phyloP scores from a whole-genome alignment of 2,797 vertebrate genomes.

The Poeciliopsis presidionis region DNA sequence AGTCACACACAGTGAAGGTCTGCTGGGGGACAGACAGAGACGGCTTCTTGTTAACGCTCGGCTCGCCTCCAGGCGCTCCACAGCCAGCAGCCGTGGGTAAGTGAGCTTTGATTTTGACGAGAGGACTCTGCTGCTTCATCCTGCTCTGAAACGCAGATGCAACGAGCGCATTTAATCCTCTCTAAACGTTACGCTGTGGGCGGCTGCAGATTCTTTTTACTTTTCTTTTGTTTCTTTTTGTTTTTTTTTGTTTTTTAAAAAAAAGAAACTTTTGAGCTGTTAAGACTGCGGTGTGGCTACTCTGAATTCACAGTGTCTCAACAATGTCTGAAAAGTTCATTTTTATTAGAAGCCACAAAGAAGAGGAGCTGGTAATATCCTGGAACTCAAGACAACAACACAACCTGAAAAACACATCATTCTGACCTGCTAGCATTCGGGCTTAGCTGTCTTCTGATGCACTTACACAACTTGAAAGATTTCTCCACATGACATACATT shows the following conservation, averaged over 20 bases:
- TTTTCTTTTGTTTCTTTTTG: neutral
- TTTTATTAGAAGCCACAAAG: neutral
- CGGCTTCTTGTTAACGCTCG: neutral
- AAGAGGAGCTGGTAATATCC: conserved; percentile 1
- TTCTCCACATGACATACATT: conserved; percentile 49
- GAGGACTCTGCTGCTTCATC: neutral
- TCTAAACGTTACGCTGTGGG: neutral
- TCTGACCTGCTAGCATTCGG: conserved; percentile 6
- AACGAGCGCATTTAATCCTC: neutral
- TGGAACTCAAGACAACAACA: conserved; percentile 15
- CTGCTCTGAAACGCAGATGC: neutral
- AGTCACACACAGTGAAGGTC: conserved; percentile 33
- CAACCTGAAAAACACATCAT: conserved; percentile 18
- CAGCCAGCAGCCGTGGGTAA: conserved; percentile 57
- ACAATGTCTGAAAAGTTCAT: neutral
- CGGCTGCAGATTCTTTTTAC: neutral
- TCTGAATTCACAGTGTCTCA: neutral
- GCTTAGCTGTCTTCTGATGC: conserved; percentile 34
- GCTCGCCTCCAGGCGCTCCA: conserved; percentile 24
- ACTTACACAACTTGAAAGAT: conserved; percentile 35
- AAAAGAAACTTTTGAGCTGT: conserved; percentile 17
- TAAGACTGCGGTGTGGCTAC: conserved; percentile 17
- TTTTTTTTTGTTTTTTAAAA: too few relatives aligned
- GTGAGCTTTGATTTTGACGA: conserved; percentile 33
- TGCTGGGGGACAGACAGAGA: conserved; percentile 28